Base-by-base conservation (phyloP, 2,888 invertebrate species). In the Idaea dimidiata region DNA sequence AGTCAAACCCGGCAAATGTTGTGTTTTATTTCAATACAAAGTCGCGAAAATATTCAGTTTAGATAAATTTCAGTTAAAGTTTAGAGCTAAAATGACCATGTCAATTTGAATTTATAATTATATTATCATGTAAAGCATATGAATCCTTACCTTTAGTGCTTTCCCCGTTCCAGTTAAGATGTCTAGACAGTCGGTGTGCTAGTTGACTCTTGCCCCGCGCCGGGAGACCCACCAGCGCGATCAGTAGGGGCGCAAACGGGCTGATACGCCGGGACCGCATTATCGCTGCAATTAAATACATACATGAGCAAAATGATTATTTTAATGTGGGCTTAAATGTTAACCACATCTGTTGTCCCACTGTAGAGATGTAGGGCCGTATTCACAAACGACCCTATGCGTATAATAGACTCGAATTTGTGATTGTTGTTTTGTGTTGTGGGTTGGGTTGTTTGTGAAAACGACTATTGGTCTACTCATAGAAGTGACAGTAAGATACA, bases 141-240 rank as follows among this genome's bases (percentile, higher is more conserved):
- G 18, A 57, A 24, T 32, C 32, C 79, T 81, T 89, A 96, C 97
- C 96, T 95, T 95, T 95, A 31, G 97, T 96, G 74, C 94, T 94
- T 79, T 97, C 96, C 32, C 97, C 97, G 76, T 96, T 97, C 97
- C 97, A 98, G 87, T 97, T 97, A 63, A 98, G 94, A 80, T 98
- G 97, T 65, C 98, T 94, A 60, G 96, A 94, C 56, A 98, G 94
- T 77, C 97, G 96, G 82, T 96, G 97, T 0, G 98, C 97, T 64
- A 98, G 94, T 83, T 97, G 96, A 61, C 97, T 98, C 91, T 99
- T 99, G 66, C 98, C 98, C 32, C 98, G 94, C 17, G 98, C 98
- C 0, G 98, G 98, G 65, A 98, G 91, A 17, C 98, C 98, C 54
- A 97, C 98, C 92, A 97, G 95, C 43, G 96, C 97, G 72, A 98